Conservation (phyloP, 1,140 invertebrate genomes). For the Megalonaias nervosa region DNA sequence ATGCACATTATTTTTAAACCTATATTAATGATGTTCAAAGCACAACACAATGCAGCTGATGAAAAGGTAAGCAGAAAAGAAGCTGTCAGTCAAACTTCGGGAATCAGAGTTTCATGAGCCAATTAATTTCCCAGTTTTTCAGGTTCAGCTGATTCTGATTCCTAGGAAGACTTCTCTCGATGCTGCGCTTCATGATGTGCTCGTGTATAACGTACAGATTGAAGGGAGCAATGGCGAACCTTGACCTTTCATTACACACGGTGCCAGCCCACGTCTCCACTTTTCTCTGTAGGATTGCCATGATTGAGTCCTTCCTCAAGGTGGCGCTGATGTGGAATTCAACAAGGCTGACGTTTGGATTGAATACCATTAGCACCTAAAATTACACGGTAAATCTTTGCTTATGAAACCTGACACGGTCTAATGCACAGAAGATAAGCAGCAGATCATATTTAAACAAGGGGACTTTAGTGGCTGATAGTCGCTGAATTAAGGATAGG, state of each 20-base stretch:
- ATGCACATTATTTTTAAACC: too few species aligned
- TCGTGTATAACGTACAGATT: constrained; percentile 1
- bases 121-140: constrained; percentile 31
- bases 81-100: too few species aligned
- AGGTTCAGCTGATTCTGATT: constrained; percentile 14
- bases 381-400: background rate
- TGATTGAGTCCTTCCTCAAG: constrained; percentile 16
- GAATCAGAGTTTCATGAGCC: constrained; percentile 18
- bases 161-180: constrained; percentile 18
- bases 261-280: constrained; percentile 25
- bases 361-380: constrained; percentile 38
- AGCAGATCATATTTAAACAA: background rate
- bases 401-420: background rate
- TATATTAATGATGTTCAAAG: too few species aligned
- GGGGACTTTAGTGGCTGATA: background rate
- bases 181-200: constrained; percentile 12
- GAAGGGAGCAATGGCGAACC: constrained; percentile 31
- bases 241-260: constrained; percentile 16
- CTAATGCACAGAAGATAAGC: background rate
- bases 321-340: constrained; percentile 23
- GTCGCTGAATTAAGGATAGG: background rate
- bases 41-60: too few species aligned
- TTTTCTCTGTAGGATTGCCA: constrained; percentile 27
- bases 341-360: constrained; percentile 29
- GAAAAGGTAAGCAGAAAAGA: too few species aligned